Base-by-base conservation (phyloP, 2,888 invertebrate species). In the Andrena marginata region DNA sequence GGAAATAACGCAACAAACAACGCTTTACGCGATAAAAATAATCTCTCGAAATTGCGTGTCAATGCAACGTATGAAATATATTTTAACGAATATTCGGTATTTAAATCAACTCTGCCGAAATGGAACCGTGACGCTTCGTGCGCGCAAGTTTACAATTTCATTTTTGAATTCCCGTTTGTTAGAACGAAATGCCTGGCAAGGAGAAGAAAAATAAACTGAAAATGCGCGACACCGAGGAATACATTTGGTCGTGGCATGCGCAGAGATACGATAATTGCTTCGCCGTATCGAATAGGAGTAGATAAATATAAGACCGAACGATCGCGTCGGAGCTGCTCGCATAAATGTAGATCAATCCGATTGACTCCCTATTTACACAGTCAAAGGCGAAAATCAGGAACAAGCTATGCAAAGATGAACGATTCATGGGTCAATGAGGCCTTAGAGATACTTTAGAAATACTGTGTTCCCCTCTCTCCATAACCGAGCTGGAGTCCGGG, bases 401-500 rank as follows among this genome's bases (percentile, higher is more conserved):
- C 75, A 82, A 77, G 71, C 78, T 84, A 82, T 76, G 86, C 82
- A 86, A 85, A 87, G 85, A 87, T 85, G 86, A 84, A 85, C 83
- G 85, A 90, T 90, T 87, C 87, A 82, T 85, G 86, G 89, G 88
- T 90, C 90, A 91, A 91, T 90, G 84, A 85, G 85, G 85, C 84
- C 84, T 86, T 84, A 86, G 86, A 85, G 86, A 88, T 81, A 90
- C 86, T 88, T 84, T 85, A 87, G 87, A 88, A 87, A 90, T 91
- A 88, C 86, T 64, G 72, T 80, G 69, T 72, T 77, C 74, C 65
- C 72, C 77, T 65, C 68, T 64, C 75, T 29, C 35, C 42, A 48
- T 54, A 49, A 48, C 59, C 49, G 71, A 68, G 84, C 77, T 74
- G 86, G 87, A 87, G 86, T 89, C 90, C 89, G 85, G 91, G 90